Conservation (phyloP, 2,113 vertebrate genomes). For the Henicopernis longicauda region DNA sequence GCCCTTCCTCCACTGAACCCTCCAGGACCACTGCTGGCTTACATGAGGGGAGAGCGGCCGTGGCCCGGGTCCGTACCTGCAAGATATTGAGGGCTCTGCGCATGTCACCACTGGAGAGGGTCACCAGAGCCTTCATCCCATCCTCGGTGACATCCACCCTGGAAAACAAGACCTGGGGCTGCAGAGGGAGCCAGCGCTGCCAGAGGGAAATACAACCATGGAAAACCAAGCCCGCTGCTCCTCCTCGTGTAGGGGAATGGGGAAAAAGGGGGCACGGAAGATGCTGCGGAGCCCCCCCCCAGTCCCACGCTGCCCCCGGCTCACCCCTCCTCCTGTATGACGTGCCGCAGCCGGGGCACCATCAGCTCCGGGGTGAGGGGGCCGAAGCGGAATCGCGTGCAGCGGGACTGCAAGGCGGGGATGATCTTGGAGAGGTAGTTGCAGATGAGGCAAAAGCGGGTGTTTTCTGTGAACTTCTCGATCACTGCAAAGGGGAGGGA, state of each 20-base stretch:
- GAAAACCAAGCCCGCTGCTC: background rate
- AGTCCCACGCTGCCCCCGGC: background rate
- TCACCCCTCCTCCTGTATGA: conserved; percentile 86
- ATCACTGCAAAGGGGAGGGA: conserved; percentile 77
- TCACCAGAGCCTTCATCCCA: conserved; percentile 93
- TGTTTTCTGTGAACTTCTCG: conserved; percentile 97
- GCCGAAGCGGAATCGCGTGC: conserved; percentile 94
- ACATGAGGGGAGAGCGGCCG: accelerated
- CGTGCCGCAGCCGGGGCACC: conserved; percentile 87
- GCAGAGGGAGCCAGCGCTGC: background rate
- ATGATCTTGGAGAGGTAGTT: conserved; percentile 99
- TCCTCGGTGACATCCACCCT: conserved; percentile 88
- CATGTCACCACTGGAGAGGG: conserved; percentile 93
- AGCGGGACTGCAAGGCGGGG: conserved; percentile 93
- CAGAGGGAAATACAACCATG: accelerated
- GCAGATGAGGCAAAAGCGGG: conserved; percentile 93
- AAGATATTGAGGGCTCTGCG: conserved; percentile 92
- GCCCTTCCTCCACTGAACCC: background rate
- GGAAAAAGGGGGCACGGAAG: accelerated
- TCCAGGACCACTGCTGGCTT: background rate
- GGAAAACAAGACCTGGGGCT: background rate
- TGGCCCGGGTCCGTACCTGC: conserved; percentile 73
- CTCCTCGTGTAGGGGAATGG: accelerated
- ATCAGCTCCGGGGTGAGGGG: conserved; percentile 90
- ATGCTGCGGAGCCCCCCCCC: accelerated